These are phyloP conservation scores for Pseudomyrmex cubaensis DNA, from an alignment of 1,140 invertebrate genomes.

Conservation along the genomic window DNA sequence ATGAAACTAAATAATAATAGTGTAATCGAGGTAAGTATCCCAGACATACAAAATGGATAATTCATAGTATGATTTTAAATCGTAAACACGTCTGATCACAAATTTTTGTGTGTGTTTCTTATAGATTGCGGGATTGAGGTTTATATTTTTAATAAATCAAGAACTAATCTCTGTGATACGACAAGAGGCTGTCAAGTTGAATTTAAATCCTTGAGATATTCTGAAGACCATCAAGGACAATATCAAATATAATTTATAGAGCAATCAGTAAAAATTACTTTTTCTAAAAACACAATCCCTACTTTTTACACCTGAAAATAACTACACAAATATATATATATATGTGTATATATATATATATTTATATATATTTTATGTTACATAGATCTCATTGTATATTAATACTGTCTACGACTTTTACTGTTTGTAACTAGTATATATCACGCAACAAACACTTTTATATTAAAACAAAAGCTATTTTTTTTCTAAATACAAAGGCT, in stretches of 20 bases:
- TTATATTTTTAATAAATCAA: slow-evolving; percentile 97
- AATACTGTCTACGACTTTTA: too few relatives aligned
- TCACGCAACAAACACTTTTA: too few relatives aligned
- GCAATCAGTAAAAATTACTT: slow-evolving; percentile 11
- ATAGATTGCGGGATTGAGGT: slow-evolving; percentile 94
- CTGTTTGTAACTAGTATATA: too few relatives aligned
- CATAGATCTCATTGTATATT: too few relatives aligned
- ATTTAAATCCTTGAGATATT: slow-evolving; percentile 81
- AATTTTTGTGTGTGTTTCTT: slow-evolving; percentile 58
- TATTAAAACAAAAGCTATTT: too few relatives aligned
- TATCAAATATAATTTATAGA: slow-evolving; percentile 14
- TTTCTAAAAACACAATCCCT: not conserved
- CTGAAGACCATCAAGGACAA: slow-evolving; percentile 8
- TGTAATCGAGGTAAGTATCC: slow-evolving; percentile 93
- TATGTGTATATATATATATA: slow-evolving; percentile 3
- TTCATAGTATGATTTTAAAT: slow-evolving; percentile 11
- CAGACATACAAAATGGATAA: slow-evolving; percentile 12
- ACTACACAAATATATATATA: not conserved
- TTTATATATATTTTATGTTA: slow-evolving; percentile 6
- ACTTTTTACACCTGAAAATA: slow-evolving; percentile 32
- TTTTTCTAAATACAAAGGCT: too few relatives aligned
- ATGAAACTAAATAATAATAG: slow-evolving; percentile 96
- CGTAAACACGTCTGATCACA: not conserved
- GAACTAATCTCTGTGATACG: slow-evolving; percentile 94
- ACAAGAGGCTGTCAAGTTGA: slow-evolving; percentile 92